These are phyloP conservation scores for Pluvianellus socialis DNA, from an alignment of 2,113 vertebrate genomes.

Conservation along the genomic window DNA sequence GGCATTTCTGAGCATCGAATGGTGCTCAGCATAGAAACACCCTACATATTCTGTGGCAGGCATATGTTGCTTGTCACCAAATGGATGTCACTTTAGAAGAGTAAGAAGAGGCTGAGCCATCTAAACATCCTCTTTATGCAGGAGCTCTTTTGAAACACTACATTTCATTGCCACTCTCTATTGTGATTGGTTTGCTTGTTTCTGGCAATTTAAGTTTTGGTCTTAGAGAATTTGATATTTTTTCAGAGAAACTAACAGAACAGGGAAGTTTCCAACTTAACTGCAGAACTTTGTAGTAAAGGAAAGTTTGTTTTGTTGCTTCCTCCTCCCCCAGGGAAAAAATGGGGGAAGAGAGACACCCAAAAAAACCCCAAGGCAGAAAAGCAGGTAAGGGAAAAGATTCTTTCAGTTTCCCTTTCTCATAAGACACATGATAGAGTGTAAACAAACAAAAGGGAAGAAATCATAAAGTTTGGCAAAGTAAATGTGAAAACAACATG, in stretches of 20 bases:
- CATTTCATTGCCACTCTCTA: background rate
- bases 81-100: background rate
- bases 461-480: background rate
- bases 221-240: background rate
- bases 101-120: background rate
- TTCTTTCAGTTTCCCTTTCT: background rate
- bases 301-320: background rate
- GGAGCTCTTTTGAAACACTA: background rate
- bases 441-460: background rate
- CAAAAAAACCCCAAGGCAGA: background rate
- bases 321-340: background rate
- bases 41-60: background rate
- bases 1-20: background rate
- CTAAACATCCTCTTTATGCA: background rate
- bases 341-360: background rate
- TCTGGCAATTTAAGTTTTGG: background rate
- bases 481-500: background rate
- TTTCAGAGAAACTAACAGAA: background rate
- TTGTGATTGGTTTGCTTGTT: background rate
- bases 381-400: background rate
- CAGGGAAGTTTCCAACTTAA: background rate
- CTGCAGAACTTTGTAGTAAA: background rate
- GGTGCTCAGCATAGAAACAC: background rate
- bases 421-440: background rate
- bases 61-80: background rate